phyloP scores from a whole-genome alignment of 92 coral and sea anemone species.

The Montipora capitata region DNA sequence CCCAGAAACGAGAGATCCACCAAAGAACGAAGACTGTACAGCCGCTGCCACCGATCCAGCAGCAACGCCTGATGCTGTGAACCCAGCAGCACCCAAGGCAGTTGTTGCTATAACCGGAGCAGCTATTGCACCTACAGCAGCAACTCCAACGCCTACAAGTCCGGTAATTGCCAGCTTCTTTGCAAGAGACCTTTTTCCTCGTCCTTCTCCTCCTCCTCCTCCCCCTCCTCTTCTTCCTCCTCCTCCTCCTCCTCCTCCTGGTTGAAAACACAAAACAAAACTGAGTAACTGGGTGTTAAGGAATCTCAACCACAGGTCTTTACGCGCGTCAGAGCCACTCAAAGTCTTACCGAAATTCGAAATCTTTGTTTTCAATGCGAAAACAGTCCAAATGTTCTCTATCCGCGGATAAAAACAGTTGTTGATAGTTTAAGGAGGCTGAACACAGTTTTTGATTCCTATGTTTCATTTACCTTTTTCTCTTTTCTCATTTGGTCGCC shows the following conservation, averaged over 20 bases:
- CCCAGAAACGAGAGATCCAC: constrained; percentile 31
- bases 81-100: constrained; percentile 50
- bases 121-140: constrained; percentile 29
- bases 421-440: too few species aligned
- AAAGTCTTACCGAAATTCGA: too few species aligned
- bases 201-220: too few species aligned
- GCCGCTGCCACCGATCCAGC: constrained; percentile 46
- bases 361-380: too few species aligned
- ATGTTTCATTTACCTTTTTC: too few species aligned
- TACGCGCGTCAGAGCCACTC: too few species aligned
- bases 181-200: not conserved
- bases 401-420: too few species aligned
- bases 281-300: too few species aligned
- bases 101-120: constrained; percentile 53
- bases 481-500: too few species aligned
- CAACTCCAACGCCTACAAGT: constrained; percentile 24
- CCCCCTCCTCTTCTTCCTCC: not conserved
- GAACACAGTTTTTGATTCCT: too few species aligned
- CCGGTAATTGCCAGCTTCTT: not conserved
- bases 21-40: constrained; percentile 11
- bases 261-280: not conserved
- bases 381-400: too few species aligned
- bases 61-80: constrained; percentile 33
- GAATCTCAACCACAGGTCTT: too few species aligned
- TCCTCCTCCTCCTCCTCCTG: not conserved